Percentiles rank a stretch among this genome's conserved stretches.
phyloP scores from a whole-genome alignment of 2,888 invertebrate genomes.

The Lasioglossum lativentre region DNA sequence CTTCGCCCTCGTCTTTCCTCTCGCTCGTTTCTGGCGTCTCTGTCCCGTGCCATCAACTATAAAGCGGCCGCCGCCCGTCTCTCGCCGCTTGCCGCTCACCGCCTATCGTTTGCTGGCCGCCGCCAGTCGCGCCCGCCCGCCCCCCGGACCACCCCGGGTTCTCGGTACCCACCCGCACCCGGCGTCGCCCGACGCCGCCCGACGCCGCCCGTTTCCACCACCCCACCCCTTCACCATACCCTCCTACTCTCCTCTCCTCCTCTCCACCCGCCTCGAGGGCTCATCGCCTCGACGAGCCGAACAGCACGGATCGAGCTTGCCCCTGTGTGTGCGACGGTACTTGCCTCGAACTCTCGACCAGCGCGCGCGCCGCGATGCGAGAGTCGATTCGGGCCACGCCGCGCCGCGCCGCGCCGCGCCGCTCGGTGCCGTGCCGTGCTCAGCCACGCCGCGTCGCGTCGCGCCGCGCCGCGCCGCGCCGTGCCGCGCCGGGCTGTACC shows the following conservation, averaged over 20 bases:
- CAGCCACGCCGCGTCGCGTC: background rate
- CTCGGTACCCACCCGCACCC: background rate
- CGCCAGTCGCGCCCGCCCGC: constrained; percentile 64
- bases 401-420: constrained; percentile 15
- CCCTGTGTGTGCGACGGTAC: constrained; percentile 47
- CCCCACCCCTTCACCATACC: background rate
- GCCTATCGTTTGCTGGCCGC: constrained; percentile 62
- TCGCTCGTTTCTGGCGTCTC: constrained; percentile 26
- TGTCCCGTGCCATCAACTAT: constrained; percentile 16
- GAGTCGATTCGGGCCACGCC: constrained; percentile 15
- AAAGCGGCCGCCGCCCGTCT: constrained; percentile 35
- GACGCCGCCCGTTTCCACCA: background rate
- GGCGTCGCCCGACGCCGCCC: background rate
- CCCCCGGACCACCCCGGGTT: background rate
- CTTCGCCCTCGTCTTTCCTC: constrained; percentile 6
- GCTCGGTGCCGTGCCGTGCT: background rate
- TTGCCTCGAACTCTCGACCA: constrained; percentile 51
- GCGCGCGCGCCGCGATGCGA: constrained; percentile 23
- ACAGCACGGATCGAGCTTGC: constrained; percentile 74
- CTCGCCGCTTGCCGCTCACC: constrained; percentile 72
- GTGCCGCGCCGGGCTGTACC: no score
- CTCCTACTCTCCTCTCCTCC: background rate
- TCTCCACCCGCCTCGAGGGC: constrained; percentile 76
- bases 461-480: constrained; percentile 12
- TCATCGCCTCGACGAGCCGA: constrained; percentile 81